Base-by-base conservation (phyloP, 2,113 vertebrate genomes). In the Takifugu bimaculatus region DNA sequence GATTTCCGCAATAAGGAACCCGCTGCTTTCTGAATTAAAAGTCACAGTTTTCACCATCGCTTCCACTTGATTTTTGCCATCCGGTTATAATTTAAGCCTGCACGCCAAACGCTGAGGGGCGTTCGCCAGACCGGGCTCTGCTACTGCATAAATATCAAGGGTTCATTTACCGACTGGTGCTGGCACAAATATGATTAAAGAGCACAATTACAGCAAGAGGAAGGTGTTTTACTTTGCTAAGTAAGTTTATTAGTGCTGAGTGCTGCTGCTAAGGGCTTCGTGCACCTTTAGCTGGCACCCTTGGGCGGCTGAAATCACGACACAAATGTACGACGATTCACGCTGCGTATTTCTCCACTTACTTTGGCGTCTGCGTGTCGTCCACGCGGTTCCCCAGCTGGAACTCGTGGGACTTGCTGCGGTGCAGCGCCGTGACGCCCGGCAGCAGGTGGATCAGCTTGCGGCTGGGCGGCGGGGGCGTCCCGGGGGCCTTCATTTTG, bases 341-440 rank as follows among this genome's bases (percentile, higher is more conserved):
- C 20, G 20, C 20, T 20, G 20, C 20, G 20, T 20, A 50, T 43
- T 28, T 11, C 1, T 6, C 0, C 47, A 81, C 97, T 97, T 92
- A 98, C 97, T 96, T 97, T 84, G 95, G 96, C 0, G 94, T 97
- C 82, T 94, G 94, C 0, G 88, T 88, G 77, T 99, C 96, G 0
- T 97, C 97, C 79, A 96, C 73, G 0, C 95, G 93, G 75, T 96
- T 94, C 0, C 93, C 96, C 80, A 98, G 91, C 92, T 99, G 97
- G 87, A 98, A 99, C 80, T 99, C 97, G 0, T 99, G 97, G 7
- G 97, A 99, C 50, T 98, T 99, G 93, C 96, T 98, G 35, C 97
- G 93, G 77, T 98, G 96, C 82, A 99, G 88, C 0, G 93, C 90
- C 0, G 95, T 98, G 90, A 99, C 97, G 0, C 96, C 95, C 0